Percentiles rank a stretch among this genome's conserved stretches.
Evolutionary conservation across 92 coral and sea anemone species (phyloP).

Genomic region (Umimayanthus kanabou): DNA sequence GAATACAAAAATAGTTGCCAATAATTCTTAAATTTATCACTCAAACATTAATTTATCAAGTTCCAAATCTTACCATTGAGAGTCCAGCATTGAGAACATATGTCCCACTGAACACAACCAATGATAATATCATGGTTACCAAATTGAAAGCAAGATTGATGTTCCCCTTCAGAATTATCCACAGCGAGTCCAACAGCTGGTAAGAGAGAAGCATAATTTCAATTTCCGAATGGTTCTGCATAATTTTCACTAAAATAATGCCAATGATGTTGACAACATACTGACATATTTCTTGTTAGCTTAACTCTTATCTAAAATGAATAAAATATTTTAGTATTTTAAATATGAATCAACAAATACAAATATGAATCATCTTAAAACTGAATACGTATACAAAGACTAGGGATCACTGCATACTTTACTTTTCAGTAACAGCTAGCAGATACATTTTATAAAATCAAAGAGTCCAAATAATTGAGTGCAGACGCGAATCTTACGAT

Average conservation of each 20-base stretch:
- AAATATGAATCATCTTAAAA: not conserved
- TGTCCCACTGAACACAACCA: slow-evolving; percentile 96
- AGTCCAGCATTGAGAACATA: slow-evolving; percentile 96
- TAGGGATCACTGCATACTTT: too few species aligned
- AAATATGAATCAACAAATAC: not conserved
- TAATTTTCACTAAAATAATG: not conserved
- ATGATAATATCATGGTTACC: slow-evolving; percentile 83
- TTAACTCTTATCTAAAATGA: not conserved
- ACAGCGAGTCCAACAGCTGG: slow-evolving; percentile 91
- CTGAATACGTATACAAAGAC: too few species aligned
- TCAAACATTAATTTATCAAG: not conserved
- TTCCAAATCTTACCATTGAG: slow-evolving; percentile 71
- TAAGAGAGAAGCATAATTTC: slow-evolving; percentile 5
- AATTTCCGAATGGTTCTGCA: not conserved
- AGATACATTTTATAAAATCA: too few species aligned
- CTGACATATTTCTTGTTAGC: not conserved
- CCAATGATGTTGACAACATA: not conserved
- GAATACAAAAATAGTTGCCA: not conserved
- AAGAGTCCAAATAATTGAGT: too few species aligned
- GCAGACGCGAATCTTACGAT: too few species aligned
- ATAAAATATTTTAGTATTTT: too few species aligned
- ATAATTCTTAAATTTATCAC: not conserved
- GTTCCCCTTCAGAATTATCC: slow-evolving; percentile 90
- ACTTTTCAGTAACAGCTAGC: too few species aligned
- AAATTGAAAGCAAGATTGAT: slow-evolving; percentile 86